Base-by-base conservation (phyloP, 2,888 invertebrate species). In the Ormyrus thymus region DNA sequence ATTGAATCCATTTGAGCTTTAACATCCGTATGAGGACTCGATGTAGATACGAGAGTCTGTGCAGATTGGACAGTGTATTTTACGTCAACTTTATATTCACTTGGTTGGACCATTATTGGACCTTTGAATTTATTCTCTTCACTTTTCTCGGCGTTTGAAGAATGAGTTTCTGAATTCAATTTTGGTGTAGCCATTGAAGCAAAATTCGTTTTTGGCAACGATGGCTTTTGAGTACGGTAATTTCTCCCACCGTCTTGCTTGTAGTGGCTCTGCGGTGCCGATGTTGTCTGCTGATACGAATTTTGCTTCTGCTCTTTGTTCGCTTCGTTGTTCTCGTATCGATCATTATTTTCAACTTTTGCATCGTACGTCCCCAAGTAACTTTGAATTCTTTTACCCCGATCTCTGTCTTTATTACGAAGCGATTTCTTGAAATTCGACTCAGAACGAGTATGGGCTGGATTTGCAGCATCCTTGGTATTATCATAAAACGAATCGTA, bases 401-500 rank as follows among this genome's bases (percentile, higher is more conserved):
- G 77, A 0, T 84, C 82, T 59, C 82, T 78, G 50, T 81, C 81
- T 46, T 82, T 72, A 13, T 61, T 80, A 45, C 76, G 68, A 46
- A 15, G 43, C 9, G 11, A n/a, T 64, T 69, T 82, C 46, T 59
- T 78, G 43, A 7, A 51, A 46, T 56, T 79, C 9, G 13, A 15
- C 45, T 75, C 50, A 6, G 10, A 8, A 69, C 61, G 2, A 3
- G 56, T 48, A 58, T 45, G 7, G 11, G 15, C 56, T 8, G 78
- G 29, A 46, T 78, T 76, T 2, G 46, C 8, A 43, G n/a, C 6
- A 56, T 46, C 15, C 29, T 29, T 29, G 29, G 29, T 29, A 29
- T 51, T 64, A 9, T 71, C 55, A 72, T 88, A 88, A 69, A 87
- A 87, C 7, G 87, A 84, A 9, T 86, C 84, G 51, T 89, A 90